Evolutionary conservation across 1,140 invertebrate genomes (phyloP).

Genomic region (Acromyrmex heyeri): DNA sequence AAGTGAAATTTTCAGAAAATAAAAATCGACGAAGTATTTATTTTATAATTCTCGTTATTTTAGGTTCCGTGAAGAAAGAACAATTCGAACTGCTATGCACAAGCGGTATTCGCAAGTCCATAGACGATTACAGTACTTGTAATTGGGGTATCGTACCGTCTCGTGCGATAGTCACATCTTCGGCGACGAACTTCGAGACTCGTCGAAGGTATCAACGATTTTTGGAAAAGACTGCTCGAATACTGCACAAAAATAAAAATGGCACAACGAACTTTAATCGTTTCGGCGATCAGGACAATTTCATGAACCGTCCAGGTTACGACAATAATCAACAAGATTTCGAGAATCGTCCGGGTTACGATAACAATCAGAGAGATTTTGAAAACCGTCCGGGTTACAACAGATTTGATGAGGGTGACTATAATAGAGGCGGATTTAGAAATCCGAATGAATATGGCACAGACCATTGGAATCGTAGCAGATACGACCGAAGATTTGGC

Average conservation of each 20-base stretch:
- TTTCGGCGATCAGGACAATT: slow-evolving; percentile 60
- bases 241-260: slow-evolving; percentile 81
- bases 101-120: slow-evolving; percentile 91
- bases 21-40: not conserved
- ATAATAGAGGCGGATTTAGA: slow-evolving; percentile 68
- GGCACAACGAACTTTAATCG: slow-evolving; percentile 62
- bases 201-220: slow-evolving; percentile 88
- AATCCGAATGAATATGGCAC: slow-evolving; percentile 76
- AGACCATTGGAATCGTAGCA: slow-evolving; percentile 66
- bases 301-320: not conserved
- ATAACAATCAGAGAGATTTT: slow-evolving; percentile 36
- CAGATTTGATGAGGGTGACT: slow-evolving; percentile 57
- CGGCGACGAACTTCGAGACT: slow-evolving; percentile 89
- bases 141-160: slow-evolving; percentile 96
- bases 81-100: slow-evolving; percentile 95
- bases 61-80: slow-evolving; percentile 88
- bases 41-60: slow-evolving; percentile 19
- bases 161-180: slow-evolving; percentile 95
- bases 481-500: slow-evolving; percentile 62
- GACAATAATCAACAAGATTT: slow-evolving; percentile 25
- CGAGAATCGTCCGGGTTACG: slow-evolving; percentile 70
- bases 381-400: slow-evolving; percentile 73
- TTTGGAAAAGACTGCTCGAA: slow-evolving; percentile 86
- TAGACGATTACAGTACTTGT: slow-evolving; percentile 93
- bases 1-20: slow-evolving; percentile 1